Evolutionary conservation across 2,888 invertebrate species (phyloP).

Genomic region (Thymelicus lineola): DNA sequence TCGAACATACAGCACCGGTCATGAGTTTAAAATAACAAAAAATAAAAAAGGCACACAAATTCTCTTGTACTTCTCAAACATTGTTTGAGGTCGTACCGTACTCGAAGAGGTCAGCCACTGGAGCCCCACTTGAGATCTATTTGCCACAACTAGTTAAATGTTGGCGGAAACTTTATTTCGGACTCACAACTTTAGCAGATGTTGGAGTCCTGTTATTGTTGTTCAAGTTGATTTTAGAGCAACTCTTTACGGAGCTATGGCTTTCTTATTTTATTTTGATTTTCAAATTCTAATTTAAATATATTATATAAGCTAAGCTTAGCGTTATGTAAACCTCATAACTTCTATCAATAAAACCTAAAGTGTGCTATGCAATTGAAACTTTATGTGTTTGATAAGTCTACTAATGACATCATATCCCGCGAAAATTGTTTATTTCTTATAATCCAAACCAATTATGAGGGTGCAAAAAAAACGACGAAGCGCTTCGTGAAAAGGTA

Average conservation of each 20-base stretch:
- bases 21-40: too few relatives aligned
- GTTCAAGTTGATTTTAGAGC: slow-evolving; percentile 56
- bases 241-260: slow-evolving; percentile 1
- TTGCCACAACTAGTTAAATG: slow-evolving; percentile 82
- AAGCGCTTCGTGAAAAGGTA: too few relatives aligned
- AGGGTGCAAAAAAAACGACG: too few relatives aligned
- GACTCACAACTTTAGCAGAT: slow-evolving; percentile 67
- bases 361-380: too few relatives aligned
- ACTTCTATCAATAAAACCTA: too few relatives aligned
- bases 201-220: slow-evolving; percentile 70
- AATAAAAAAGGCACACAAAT: slow-evolving; percentile 7
- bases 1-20: too few relatives aligned
- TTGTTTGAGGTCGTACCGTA: slow-evolving; percentile 17
- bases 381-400: too few relatives aligned
- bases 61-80: slow-evolving; percentile 24
- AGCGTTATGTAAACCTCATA: too few relatives aligned
- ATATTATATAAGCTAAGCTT: too few relatives aligned
- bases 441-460: too few relatives aligned
- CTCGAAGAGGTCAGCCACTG: slow-evolving; percentile 51
- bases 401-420: too few relatives aligned
- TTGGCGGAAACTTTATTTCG: slow-evolving; percentile 75
- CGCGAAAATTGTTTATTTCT: too few relatives aligned
- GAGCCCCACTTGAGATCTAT: slow-evolving; percentile 72
- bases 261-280: not conserved
- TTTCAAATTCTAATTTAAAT: not conserved